Base-by-base conservation (phyloP, 1,140 invertebrate species). In the Drosophila mojavensis region DNA sequence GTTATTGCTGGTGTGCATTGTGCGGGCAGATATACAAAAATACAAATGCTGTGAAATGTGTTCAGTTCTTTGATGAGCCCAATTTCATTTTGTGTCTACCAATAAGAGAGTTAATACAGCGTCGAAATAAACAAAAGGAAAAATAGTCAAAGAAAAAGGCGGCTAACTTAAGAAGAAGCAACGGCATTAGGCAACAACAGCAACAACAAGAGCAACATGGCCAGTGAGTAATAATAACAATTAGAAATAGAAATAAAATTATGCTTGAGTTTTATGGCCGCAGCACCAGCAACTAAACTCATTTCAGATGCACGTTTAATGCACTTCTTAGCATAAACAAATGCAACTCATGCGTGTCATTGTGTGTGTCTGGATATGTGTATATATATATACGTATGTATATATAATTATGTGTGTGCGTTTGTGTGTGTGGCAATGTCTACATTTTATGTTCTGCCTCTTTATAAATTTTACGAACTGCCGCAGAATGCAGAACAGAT, bases 171-270 rank as follows among this genome's bases (percentile, higher is more conserved):
- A 53, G 65, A 67, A 67, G 62, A 68, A 55, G 41, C 54, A 53
- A 41, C 26, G 51, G 51, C 58, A 61, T 33, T 36, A 51, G 75
- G 55, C 36, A 79, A 59, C 39, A 55, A 70, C 15, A 59, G 50
- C 63, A 72, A 55, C 66, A 85, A 64, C 70, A 81, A 55, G 67
- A 67, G 6, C 71, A 90, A 73, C 78, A 90, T 90, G 88, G 88
- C 88, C 82, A 90, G 88, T 90, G 72, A 90, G 88, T 89, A 89
- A 88, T 78, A 78, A 77, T 51, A 76, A 51, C 41, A 61, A 65
- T 50, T 51, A 59, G 30, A 55, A 63, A 65, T 24, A 59, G 13
- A 41, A 61, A 51, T 47, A 62, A 65, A 78, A 74, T 41, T 50
- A 69, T 76, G 64, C 71, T 48, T 51, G 2, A 20, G 48, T 50